Evolutionary conservation across 2,888 invertebrate genomes (phyloP).

Genomic region (Brassicogethes aeneus): DNA sequence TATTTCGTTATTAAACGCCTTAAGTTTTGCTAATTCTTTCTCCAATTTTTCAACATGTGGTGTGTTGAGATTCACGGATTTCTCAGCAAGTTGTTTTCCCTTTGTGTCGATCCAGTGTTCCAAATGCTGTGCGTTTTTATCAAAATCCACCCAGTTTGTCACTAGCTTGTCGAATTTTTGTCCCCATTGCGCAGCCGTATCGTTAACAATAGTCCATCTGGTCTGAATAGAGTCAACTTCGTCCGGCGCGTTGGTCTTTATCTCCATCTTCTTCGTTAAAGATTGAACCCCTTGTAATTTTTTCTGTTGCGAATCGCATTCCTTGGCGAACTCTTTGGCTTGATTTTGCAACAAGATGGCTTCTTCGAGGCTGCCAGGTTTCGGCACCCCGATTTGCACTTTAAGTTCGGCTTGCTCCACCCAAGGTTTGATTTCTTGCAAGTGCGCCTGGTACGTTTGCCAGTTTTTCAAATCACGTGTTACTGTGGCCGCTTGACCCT

Average conservation of each 20-base stretch:
- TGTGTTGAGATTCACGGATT: constrained; percentile 54
- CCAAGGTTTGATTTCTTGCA: constrained; percentile 79
- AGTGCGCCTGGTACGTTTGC: constrained; percentile 73
- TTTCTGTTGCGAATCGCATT: constrained; percentile 68
- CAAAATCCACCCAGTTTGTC: constrained; percentile 73
- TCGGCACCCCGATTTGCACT: constrained; percentile 59
- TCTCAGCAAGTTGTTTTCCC: constrained; percentile 51
- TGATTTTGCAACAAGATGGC: constrained; percentile 69
- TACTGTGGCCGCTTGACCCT: constrained; percentile 66
- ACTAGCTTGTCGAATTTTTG: constrained; percentile 72
- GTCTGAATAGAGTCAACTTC: constrained; percentile 78
- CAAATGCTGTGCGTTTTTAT: constrained; percentile 64
- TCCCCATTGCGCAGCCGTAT: constrained; percentile 68
- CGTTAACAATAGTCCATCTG: constrained; percentile 77
- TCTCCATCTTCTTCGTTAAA: constrained; percentile 66
- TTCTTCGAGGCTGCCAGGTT: constrained; percentile 71
- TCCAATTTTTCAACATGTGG: constrained; percentile 69
- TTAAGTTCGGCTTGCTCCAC: constrained; percentile 81
- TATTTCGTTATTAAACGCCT: constrained; percentile 76
- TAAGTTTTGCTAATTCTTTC: constrained; percentile 64
- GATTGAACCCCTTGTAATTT: constrained; percentile 65
- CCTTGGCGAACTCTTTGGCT: constrained; percentile 62
- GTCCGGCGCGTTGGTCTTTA: constrained; percentile 68
- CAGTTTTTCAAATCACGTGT: constrained; percentile 73
- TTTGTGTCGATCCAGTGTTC: constrained; percentile 68